A percentile compares a stretch with the other conserved stretches of the same genome.
Conservation (phyloP, 2,113 vertebrate species). For the Sander lucioperca region DNA sequence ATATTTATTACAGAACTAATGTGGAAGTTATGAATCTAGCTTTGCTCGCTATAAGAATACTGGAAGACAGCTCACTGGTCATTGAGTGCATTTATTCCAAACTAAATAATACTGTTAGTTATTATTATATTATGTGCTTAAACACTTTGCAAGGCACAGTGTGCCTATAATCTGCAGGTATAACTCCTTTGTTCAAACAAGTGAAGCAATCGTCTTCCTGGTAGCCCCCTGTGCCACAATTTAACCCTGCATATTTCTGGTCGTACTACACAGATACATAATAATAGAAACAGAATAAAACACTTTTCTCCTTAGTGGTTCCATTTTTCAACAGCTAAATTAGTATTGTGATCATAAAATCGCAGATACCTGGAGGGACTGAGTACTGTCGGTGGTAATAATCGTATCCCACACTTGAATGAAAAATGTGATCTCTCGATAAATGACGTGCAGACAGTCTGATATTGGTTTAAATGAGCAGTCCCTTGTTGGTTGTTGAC, state of each 20-base stretch:
- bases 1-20: not conserved
- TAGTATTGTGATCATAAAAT: not conserved
- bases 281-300: too few species aligned
- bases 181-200: too few species aligned
- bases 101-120: too few species aligned
- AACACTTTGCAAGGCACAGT: not conserved
- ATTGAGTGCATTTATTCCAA: too few species aligned
- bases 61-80: not conserved
- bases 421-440: not conserved
- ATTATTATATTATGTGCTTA: too few species aligned
- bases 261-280: too few species aligned
- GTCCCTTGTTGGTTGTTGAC: not conserved
- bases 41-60: not conserved
- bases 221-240: too few species aligned
- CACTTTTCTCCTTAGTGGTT: too few species aligned
- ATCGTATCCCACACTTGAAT: not conserved
- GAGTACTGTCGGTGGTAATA: conserved; percentile 20
- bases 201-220: too few species aligned
- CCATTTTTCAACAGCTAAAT: not conserved
- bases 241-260: too few species aligned
- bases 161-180: too few species aligned
- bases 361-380: conserved; percentile 38
- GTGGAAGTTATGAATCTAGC: not conserved
- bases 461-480: not conserved
- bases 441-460: not conserved